These are phyloP conservation scores for Sicus ferrugineus DNA, from an alignment of 2,888 invertebrate species.

Conservation along the genomic window DNA sequence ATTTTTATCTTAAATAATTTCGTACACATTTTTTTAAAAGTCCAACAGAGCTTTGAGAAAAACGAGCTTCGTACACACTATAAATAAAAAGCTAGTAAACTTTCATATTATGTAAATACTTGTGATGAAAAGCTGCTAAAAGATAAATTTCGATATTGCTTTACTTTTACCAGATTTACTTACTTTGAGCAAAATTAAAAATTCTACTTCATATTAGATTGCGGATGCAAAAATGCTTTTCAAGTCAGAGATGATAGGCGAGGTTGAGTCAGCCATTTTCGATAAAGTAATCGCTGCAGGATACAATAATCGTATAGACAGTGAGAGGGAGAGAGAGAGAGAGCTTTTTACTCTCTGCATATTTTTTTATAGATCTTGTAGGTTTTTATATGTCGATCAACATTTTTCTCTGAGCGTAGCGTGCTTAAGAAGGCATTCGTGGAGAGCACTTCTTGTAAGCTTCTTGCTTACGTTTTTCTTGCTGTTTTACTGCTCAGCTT, in stretches of 20 bases:
- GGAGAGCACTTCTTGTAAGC: neutral
- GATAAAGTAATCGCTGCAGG: neutral
- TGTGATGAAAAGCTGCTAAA: neutral
- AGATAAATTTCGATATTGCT: too few species aligned
- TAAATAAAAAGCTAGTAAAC: too few species aligned
- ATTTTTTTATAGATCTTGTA: neutral
- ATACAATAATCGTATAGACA: too few species aligned
- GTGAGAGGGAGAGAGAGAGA: neutral
- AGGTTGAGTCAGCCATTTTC: neutral
- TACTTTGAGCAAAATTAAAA: too few species aligned
- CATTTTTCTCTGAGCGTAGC: neutral
- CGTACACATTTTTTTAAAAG: neutral
- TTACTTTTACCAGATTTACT: too few species aligned
- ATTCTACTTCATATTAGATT: neutral
- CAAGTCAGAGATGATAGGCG: too few species aligned
- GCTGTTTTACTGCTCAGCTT: slow-evolving; percentile 4
- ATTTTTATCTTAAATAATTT: slow-evolving; percentile 11
- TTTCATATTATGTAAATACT: neutral
- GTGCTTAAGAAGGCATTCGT: neutral
- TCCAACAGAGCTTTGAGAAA: neutral
- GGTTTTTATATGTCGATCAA: slow-evolving; percentile 29
- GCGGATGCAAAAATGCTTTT: neutral
- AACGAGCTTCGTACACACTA: neutral
- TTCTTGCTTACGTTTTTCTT: neutral
- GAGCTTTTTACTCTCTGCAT: neutral